A percentile compares a stretch with the other conserved stretches of the same genome.
phyloP scores from a whole-genome alignment of 2,797 vertebrate species.

The Argya squamiceps region DNA sequence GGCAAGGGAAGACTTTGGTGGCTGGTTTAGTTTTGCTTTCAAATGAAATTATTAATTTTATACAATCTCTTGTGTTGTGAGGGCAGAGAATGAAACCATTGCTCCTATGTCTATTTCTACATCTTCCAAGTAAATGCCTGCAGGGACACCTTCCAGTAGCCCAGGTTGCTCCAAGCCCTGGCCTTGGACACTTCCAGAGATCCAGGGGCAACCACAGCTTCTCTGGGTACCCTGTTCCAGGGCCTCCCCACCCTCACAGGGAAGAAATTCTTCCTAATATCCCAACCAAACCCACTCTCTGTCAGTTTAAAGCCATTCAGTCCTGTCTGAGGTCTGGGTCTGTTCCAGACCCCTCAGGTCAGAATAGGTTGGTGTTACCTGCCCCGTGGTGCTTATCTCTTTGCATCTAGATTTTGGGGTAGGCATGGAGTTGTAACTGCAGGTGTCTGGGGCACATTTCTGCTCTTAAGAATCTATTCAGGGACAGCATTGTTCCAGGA shows the following conservation, averaged over 20 bases:
- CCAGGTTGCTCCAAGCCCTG: neutral
- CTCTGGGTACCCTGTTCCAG: neutral
- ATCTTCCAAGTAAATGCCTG: neutral
- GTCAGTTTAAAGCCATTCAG: neutral
- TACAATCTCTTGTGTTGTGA: neutral
- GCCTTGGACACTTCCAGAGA: neutral
- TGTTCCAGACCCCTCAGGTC: neutral
- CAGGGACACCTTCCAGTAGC: neutral
- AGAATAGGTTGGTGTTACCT: accelerated
- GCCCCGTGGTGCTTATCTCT: neutral
- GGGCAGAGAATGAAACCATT: neutral
- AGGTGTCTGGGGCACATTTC: neutral
- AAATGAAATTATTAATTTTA: neutral
- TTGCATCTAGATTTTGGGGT: neutral
- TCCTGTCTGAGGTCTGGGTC: neutral
- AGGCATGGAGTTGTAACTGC: neutral
- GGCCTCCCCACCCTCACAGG: accelerated
- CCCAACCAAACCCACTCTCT: too few relatives aligned
- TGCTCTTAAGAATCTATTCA: neutral
- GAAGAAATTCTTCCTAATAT: neutral
- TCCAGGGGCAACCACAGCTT: neutral
- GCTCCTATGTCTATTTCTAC: neutral
- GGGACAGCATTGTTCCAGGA: neutral
- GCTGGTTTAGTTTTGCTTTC: neutral
- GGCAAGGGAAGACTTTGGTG: neutral